Evolutionary conservation across 2,888 invertebrate species (phyloP).

Genomic region (Gastracanthus pulcherrimus): DNA sequence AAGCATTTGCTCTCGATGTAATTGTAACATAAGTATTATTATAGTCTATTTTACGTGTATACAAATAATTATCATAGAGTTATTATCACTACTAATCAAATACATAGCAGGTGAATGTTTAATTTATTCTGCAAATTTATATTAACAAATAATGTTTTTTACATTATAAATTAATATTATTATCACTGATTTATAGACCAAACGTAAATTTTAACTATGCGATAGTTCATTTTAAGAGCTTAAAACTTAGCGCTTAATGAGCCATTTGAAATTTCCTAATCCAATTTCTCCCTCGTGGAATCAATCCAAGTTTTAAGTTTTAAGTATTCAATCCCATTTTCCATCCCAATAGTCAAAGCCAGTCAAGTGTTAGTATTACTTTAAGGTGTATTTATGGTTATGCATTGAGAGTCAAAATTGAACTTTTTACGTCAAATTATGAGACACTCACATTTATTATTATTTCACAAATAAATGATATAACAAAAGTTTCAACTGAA

Average conservation of each 20-base stretch:
- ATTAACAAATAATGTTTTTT: too few species aligned
- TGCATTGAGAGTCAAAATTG: neutral
- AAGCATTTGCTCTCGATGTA: too few species aligned
- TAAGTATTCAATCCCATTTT: slow-evolving; percentile 2
- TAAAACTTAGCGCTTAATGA: neutral
- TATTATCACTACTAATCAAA: too few species aligned
- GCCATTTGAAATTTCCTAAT: neutral
- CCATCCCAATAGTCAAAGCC: neutral
- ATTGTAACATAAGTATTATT: too few species aligned
- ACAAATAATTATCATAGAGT: too few species aligned
- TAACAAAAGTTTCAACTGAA: too few species aligned
- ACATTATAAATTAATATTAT: too few species aligned
- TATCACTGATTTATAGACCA: too few species aligned
- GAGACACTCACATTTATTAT: neutral
- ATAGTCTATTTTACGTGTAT: too few species aligned
- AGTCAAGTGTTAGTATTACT: neutral
- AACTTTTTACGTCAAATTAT: neutral
- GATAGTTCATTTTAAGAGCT: neutral
- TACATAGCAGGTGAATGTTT: too few species aligned
- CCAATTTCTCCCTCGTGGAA: neutral
- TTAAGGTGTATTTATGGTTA: neutral
- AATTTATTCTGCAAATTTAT: too few species aligned
- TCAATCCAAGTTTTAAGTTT: neutral
- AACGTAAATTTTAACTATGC: neutral
- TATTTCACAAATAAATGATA: too few species aligned